Conservation (phyloP, 2,113 vertebrate genomes). For the Naja naja region DNA sequence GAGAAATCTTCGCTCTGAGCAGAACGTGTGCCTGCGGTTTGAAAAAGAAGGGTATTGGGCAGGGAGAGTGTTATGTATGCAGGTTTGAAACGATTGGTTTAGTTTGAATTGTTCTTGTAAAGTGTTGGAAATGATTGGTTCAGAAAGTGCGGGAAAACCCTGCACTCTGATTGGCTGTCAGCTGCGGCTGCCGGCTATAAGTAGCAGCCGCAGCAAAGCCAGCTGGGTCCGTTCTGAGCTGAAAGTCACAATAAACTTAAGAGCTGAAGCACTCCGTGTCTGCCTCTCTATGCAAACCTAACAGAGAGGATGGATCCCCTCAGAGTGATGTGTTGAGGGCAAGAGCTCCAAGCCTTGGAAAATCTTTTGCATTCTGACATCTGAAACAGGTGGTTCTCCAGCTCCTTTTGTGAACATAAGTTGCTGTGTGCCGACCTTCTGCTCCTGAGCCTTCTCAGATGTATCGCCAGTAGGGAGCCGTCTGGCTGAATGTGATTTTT, state of each 20-base stretch:
- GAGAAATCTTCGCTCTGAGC: constrained; percentile 13
- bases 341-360: constrained; percentile 47
- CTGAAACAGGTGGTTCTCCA: constrained; percentile 55
- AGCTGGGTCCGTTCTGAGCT: no score
- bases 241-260: no score
- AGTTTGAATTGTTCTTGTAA: no score
- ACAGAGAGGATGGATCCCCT: constrained; percentile 4
- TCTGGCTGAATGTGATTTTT: constrained; percentile 55
- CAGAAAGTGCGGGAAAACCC: no score
- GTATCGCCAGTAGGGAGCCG: constrained; percentile 52
- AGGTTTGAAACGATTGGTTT: no score
- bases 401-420: constrained; percentile 50
- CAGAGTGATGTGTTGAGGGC: constrained; percentile 37
- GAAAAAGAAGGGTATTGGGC: background rate
- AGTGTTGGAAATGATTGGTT: no score
- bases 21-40: background rate
- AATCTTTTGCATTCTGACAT: constrained; percentile 52
- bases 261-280: no score
- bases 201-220: no score
- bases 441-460: constrained; percentile 56
- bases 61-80: no score
- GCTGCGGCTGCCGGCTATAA: no score
- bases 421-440: constrained; percentile 43
- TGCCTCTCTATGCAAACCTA: no score
- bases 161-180: no score